Evolutionary conservation across 2,113 vertebrate genomes (phyloP), one percentile per base, ranked within the genome.

Genomic region (Pelvicachromis taeniatus): DNA sequence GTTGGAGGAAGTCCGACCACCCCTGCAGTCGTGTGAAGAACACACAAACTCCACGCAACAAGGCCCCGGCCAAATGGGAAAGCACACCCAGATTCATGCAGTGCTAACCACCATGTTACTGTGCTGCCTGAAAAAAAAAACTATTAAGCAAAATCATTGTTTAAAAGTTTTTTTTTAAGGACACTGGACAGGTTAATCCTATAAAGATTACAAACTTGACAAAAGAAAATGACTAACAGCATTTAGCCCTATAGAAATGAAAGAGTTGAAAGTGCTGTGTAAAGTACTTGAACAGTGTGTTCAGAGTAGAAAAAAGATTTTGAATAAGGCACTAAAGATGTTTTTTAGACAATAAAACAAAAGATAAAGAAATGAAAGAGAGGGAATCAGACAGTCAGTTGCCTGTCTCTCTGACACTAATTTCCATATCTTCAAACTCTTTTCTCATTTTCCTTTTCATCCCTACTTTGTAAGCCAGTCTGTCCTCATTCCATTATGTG

Each of bases 401-500:
- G 59, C 9, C 40, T 31, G 26, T 81, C 53, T 78, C 17, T n/a
- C 54, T 31, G 12, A 78, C 55, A n/a, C 83, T 88, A 65, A 90
- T 88, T 87, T 89, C 53, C 61, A 79, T 87, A 84, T 92, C 80
- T 77, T 50, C 35, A 38, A 53, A 65, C 84, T 83, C 80, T 90
- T 87, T 87, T 80, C 80, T 82, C 48, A 68, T 70, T 84, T 75
- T 52, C 55, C 59, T 77, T 81, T 83, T 80, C 78, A 81, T 78
- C 77, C 61, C 42, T 29, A 80, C 83, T 89, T 83, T 88, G 86
- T 90, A 87, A 85, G 78, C 88, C 42, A 9, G 61, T 81, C 88
- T 86, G 68, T 79, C 80, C 80, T 93, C 85, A 45, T 89, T 92
- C 88, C 79, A 91, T 93, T 92, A 91, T 84, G 55, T 81, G 58